Evolutionary conservation across 2,888 invertebrate genomes (phyloP), one percentile per base, ranked within the genome.

Genomic region (Craniophora ligustri): DNA sequence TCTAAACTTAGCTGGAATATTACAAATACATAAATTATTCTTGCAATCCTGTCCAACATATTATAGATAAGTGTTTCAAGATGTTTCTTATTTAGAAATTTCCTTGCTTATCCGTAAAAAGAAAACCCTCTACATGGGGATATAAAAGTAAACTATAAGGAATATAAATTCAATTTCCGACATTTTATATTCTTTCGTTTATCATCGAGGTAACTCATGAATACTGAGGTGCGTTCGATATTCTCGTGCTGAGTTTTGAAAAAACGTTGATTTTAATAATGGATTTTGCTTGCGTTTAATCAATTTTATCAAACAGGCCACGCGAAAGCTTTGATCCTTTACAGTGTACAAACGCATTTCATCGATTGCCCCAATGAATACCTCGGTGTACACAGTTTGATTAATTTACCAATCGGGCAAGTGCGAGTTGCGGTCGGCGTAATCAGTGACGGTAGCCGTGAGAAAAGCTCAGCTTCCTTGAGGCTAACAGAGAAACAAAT

Each of bases 91-190:
- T n/a, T n/a, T n/a, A n/a, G n/a, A n/a, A n/a, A n/a, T 10, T 15
- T n/a, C 16, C 23, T 14, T 7, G 16, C 16, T 30, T 10, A 23
- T 10, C 23, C 23, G 23, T 23, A 23, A 23, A 23, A 23, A 10
- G 23, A 23, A 23, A 21, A 64, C 13, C 57, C 38, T 32, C 31
- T 31, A 11, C 26, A 48, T 41, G 45, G 49, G 45, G 46, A 30
- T n/a, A 50, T 63, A 57, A 63, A n/a, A 57, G 46, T 19, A 65
- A 50, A 65, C 54, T 65, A 65, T 55, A 60, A 60, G 50, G 56
- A 60, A 66, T 54, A 66, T 60, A 66, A 60, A 66, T 55, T 45
- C 31, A 66, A 66, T 66, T 66, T 66, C 47, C 50, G 56, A 51
- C 48, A 55, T 60, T 66, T 66, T 60, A 44, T 51, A 45, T 66